These are phyloP conservation scores for Caenorhabditis japonica DNA, from an alignment of 2,888 invertebrate species.

Conservation along the genomic window DNA sequence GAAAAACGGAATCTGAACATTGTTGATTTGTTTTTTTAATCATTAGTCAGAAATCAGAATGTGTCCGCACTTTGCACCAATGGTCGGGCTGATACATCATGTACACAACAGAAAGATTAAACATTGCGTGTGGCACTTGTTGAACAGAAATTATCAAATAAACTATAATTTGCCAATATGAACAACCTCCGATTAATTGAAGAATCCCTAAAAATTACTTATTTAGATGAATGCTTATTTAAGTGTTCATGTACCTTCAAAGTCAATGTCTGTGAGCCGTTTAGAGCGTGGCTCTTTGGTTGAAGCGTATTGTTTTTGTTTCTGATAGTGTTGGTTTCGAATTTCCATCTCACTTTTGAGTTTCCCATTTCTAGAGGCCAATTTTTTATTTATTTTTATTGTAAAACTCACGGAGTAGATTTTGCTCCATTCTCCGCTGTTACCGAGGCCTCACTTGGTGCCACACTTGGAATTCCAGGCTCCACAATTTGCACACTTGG, in stretches of 20 bases:
- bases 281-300: constrained; percentile 32
- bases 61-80: constrained; percentile 69
- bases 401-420: constrained; percentile 23
- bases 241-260: constrained; percentile 56
- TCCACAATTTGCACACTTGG: constrained; percentile 9
- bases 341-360: constrained; percentile 64
- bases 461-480: constrained; percentile 33
- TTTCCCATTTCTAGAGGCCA: constrained; percentile 30
- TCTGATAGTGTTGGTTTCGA: constrained; percentile 62
- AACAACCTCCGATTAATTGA: constrained; percentile 76
- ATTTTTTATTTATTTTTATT: too few relatives aligned
- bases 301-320: constrained; percentile 61
- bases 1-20: constrained; percentile 69
- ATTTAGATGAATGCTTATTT: background rate
- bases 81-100: constrained; percentile 77
- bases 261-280: constrained; percentile 62
- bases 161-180: constrained; percentile 74
- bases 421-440: constrained; percentile 19
- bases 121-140: constrained; percentile 77
- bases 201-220: constrained; percentile 67
- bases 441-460: constrained; percentile 42
- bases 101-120: constrained; percentile 76
- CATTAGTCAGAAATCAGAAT: too few relatives aligned
- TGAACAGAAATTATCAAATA: constrained; percentile 73
- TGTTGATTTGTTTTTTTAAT: background rate